Evolutionary conservation across 2,888 invertebrate genomes (phyloP).

Genomic region (Iselma pallidipennis): DNA sequence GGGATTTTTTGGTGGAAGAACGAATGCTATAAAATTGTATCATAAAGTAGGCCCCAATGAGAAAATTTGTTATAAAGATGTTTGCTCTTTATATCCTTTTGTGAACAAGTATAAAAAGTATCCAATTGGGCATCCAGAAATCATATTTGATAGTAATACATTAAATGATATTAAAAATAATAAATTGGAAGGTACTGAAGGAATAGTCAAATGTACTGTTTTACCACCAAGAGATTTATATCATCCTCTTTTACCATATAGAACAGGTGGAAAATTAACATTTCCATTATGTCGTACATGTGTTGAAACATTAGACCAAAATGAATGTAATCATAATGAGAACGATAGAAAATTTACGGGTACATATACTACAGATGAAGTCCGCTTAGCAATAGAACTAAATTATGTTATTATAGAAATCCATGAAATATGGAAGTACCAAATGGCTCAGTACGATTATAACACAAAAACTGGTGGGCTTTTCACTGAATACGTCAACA

Average conservation of each 20-base stretch:
- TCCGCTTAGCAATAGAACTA: constrained; percentile 39
- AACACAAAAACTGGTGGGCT: constrained; percentile 33
- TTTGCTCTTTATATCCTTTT: constrained; percentile 41
- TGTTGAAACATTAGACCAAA: constrained; percentile 33
- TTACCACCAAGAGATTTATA: constrained; percentile 27
- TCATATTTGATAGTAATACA: too few species aligned
- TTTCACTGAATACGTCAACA: constrained; percentile 44
- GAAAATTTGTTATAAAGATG: constrained; percentile 37
- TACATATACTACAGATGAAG: constrained; percentile 47
- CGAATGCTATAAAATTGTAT: constrained; percentile 29
- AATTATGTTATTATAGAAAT: constrained; percentile 45
- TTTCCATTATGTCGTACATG: constrained; percentile 47
- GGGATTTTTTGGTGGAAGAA: constrained; percentile 39
- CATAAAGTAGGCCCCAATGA: constrained; percentile 30
- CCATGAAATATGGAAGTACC: constrained; percentile 42
- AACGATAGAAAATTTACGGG: constrained; percentile 27
- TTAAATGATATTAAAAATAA: constrained; percentile 26
- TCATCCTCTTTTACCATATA: constrained; percentile 29
- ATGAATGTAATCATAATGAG: constrained; percentile 42
- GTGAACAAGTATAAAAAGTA: constrained; percentile 38
- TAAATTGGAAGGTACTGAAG: constrained; percentile 10
- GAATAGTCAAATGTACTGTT: constrained; percentile 28
- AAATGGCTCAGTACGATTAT: constrained; percentile 44
- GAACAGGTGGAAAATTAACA: constrained; percentile 35
- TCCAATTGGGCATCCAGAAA: constrained; percentile 41